Evolutionary conservation across 1,140 invertebrate genomes (phyloP), one percentile per base, ranked within the genome.

Genomic region (Lepidurus couesii): DNA sequence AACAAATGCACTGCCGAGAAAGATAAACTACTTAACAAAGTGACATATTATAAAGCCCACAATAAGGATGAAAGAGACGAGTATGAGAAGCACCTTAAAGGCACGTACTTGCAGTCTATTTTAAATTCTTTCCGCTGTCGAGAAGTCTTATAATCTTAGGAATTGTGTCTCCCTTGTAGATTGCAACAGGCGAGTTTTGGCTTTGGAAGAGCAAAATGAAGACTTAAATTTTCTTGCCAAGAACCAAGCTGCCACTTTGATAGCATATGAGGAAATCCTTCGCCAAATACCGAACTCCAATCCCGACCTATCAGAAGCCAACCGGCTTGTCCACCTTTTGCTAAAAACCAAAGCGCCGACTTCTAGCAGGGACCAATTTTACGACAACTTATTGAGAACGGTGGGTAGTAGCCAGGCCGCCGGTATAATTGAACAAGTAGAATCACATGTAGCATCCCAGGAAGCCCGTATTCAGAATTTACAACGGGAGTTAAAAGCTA

Each of bases 201-300:
- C 53, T 11, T 21, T 65, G 16, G 53, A 65, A 65, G 53, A 65
- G 21, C 16, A 65, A 4, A 65, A 65, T 16, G 53, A 65, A 65
- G 53, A 65, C 53, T 16, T 65, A 65, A 21, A 65, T 65, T 65
- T 65, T 65, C 53, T 65, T 16, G 53, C 53, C 53, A 65, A 65
- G n/a, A 65, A 65, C 6, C 53, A 65, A 65, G 53, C 53, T 65
- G 8, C 53, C 53, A 65, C 53, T 13, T 16, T 65, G n/a, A 3
- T 65, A n/a, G 53, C 53, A 13, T 65, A 65, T 21, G 53, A 65
- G 53, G 53, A 65, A 16, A 65, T 65, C 8, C 53, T 65, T 65
- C 53, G 53, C 21, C 53, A 65, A 21, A n/a, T 65, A 21, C 53
- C 53, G 4, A 5, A 65, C 21, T 65, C 53, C 53, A 21, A 65